These are phyloP conservation scores for Xestia c-nigrum DNA, from an alignment of 2,888 invertebrate species.

Conservation along the genomic window DNA sequence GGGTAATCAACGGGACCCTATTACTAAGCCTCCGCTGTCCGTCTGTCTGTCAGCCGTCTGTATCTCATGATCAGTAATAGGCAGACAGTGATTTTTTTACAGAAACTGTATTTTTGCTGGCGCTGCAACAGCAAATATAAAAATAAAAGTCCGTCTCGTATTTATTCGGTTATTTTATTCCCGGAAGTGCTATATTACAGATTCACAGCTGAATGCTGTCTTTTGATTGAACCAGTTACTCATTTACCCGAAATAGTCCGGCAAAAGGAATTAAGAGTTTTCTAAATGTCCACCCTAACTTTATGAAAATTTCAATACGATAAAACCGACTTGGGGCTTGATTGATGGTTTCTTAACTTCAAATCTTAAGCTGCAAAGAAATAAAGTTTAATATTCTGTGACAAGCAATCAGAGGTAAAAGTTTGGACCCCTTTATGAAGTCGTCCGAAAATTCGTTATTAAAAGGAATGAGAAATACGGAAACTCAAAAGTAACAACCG, in stretches of 20 bases:
- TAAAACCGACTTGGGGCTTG: constrained; percentile 15
- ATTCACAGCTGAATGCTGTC: not conserved
- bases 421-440: constrained; percentile 29
- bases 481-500: constrained; percentile 5
- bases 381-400: constrained; percentile 53
- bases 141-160: too few relatives aligned
- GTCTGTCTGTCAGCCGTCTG: too few relatives aligned
- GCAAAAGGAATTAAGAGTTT: constrained; percentile 18
- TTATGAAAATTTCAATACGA: constrained; percentile 33
- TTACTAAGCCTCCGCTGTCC: too few relatives aligned
- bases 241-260: not conserved
- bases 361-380: constrained; percentile 5
- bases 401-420: constrained; percentile 40
- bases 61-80: too few relatives aligned
- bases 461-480: constrained; percentile 21
- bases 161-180: not conserved
- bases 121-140: too few relatives aligned
- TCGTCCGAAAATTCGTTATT: constrained; percentile 14
- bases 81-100: too few relatives aligned
- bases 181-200: not conserved
- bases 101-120: too few relatives aligned
- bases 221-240: constrained; percentile 7
- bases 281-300: constrained; percentile 5
- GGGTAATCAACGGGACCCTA: too few relatives aligned
- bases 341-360: constrained; percentile 28